Evolutionary conservation across 1,140 invertebrate species (phyloP), one percentile per base, ranked within the genome.

Genomic region (Lucilia sericata): DNA sequence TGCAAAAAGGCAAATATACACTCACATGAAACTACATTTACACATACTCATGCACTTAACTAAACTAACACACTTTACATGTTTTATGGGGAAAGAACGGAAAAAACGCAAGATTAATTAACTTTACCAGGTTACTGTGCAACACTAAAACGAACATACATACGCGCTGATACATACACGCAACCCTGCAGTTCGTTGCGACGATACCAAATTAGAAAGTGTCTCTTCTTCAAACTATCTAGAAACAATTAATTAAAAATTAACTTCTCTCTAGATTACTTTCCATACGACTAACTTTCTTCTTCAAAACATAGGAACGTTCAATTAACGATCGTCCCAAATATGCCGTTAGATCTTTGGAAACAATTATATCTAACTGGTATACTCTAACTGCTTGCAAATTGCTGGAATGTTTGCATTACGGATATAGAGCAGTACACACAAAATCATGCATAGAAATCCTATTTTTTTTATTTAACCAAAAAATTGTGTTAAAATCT

Each of bases 61-160:
- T 55, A 14, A 55, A 13, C 13, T 17, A 55, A 55, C 17, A 55
- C 51, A 51, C 34, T 19, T 80, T 80, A 30, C 47, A 49, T 80
- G 76, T 49, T 49, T 80, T 49, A 80, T 51, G n/a, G 76, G 47
- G 19, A 80, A 51, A 34, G 8, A 78, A 25, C n/a, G 17, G 4
- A 21, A 21, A 19, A 80, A 51, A 47, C 42, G 76, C 42, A 80
- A 80, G 76, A 80, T 80, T 80, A 80, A 80, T 80, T 80, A 80
- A 80, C 76, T 80, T 80, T 80, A 49, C 76, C 76, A 49, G 76
- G 76, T 51, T 49, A 80, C 42, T 49, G 42, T 49, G 17, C 42
- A 80, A 80, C 75, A 47, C 14, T 78, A 19, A 42, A 13, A 30
- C 25, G 36, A 47, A 49, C 42, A 80, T 42, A 80, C 19, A 21